phyloP scores from a whole-genome alignment of 2,888 invertebrate genomes.

The Stramonita haemastoma region DNA sequence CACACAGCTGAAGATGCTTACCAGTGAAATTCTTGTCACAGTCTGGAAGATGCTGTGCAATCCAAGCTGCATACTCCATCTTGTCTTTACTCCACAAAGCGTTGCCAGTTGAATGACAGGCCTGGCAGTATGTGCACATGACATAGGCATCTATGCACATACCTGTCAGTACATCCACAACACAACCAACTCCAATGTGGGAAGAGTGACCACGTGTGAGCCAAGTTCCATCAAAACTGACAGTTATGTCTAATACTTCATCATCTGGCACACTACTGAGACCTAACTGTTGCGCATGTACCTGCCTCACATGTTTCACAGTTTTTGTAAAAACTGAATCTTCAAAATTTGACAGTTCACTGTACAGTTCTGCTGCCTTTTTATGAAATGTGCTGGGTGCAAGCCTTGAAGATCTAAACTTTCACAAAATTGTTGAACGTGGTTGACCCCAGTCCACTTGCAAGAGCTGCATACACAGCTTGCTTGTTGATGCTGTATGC shows the following conservation, averaged over 20 bases:
- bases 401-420: not conserved
- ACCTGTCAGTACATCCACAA: not conserved
- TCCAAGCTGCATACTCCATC: constrained; percentile 13
- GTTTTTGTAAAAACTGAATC: not conserved
- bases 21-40: not conserved
- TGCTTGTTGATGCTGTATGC: not conserved
- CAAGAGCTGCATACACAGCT: not conserved
- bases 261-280: not conserved
- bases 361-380: not conserved
- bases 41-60: not conserved
- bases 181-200: not conserved
- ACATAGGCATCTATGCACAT: not conserved
- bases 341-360: not conserved
- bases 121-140: not conserved
- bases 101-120: not conserved
- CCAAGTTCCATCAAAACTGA: not conserved
- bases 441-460: not conserved
- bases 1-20: not conserved
- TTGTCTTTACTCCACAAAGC: not conserved
- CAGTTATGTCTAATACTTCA: not conserved
- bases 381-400: not conserved
- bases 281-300: not conserved
- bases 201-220: not conserved
- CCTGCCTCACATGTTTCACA: not conserved
- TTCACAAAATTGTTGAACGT: not conserved